Conservation (phyloP, 1,140 invertebrate species). For the Patella vulgata region DNA sequence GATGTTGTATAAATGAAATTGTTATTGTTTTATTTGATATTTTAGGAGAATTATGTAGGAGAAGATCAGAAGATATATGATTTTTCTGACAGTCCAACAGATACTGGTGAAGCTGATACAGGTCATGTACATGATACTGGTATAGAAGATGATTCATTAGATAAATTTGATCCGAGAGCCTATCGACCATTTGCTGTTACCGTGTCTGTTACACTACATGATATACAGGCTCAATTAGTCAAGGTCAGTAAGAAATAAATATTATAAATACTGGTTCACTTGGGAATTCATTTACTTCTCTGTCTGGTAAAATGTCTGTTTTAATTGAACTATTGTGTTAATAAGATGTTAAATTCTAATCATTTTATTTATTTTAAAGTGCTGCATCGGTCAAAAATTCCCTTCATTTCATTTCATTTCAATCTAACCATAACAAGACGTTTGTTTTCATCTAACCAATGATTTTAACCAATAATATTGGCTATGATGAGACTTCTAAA, state of each 20-base stretch:
- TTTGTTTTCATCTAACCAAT: too few relatives aligned
- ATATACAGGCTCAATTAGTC: conserved; percentile 86
- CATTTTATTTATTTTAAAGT: too few relatives aligned
- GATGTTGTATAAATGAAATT: too few relatives aligned
- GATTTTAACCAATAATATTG: too few relatives aligned
- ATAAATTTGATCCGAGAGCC: conserved; percentile 77
- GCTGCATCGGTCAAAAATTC: too few relatives aligned
- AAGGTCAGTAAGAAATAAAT: conserved; percentile 50
- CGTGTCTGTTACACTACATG: conserved; percentile 93
- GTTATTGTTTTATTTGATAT: conserved; percentile 29
- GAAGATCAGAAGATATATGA: conserved; percentile 94
- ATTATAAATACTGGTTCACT: too few relatives aligned
- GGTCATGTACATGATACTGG: conserved; percentile 35
- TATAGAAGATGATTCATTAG: conserved; percentile 24
- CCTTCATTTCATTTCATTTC: too few relatives aligned
- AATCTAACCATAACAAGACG: too few relatives aligned
- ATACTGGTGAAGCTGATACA: conserved; percentile 24
- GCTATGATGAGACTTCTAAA: too few relatives aligned
- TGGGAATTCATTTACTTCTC: not conserved
- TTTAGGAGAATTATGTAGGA: conserved; percentile 93
- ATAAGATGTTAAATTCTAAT: too few relatives aligned
- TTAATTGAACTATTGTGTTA: too few relatives aligned
- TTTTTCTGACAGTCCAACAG: conserved; percentile 68
- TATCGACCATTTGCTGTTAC: conserved; percentile 91
- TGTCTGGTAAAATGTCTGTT: too few relatives aligned